These are phyloP conservation scores for Caenorhabditis brenneri DNA, from an alignment of 1,140 invertebrate genomes.

Conservation along the genomic window DNA sequence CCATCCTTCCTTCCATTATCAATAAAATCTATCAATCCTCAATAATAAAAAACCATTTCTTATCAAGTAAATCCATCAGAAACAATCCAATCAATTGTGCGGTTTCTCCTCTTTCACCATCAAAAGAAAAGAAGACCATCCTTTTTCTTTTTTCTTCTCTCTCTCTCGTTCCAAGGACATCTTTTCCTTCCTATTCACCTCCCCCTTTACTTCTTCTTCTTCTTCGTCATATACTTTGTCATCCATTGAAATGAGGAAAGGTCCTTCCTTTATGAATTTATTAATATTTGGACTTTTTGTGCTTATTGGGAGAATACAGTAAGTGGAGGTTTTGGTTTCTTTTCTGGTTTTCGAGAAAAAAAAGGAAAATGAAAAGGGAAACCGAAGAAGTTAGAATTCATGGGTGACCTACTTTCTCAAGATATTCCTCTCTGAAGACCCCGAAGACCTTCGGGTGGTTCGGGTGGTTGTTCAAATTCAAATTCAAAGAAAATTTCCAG, in stretches of 20 bases:
- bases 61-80: constrained; percentile 5
- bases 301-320: neutral
- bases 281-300: neutral
- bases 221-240: neutral
- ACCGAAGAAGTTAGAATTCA: neutral
- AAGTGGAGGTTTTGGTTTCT: neutral
- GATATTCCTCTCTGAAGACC: no score
- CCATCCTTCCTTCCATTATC: no score
- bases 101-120: neutral
- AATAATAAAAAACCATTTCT: no score
- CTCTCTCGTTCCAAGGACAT: constrained; percentile 27
- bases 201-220: neutral
- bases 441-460: no score
- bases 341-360: no score
- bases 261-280: neutral
- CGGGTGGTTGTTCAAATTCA: no score
- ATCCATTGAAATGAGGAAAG: neutral
- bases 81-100: neutral
- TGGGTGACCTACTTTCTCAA: neutral
- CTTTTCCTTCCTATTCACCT: neutral
- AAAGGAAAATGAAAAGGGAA: no score
- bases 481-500: constrained; percentile 30
- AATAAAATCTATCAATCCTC: no score
- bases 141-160: neutral
- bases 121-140: neutral